Evolutionary conservation across 2,888 invertebrate species (phyloP), one percentile per base, ranked within the genome.

Genomic region (Xylota sylvarum): DNA sequence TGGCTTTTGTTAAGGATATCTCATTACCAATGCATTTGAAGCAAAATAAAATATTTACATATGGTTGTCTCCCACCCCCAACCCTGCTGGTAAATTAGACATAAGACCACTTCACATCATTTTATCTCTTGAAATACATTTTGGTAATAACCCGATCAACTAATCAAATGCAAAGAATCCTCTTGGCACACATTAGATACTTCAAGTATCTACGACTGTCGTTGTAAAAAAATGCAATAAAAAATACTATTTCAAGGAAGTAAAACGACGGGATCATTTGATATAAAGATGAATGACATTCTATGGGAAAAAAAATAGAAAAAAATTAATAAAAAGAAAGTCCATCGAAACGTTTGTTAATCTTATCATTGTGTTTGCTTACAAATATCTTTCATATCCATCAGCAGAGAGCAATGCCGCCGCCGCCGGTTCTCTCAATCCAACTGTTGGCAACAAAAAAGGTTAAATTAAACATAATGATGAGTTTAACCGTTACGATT

Each of bases 401-500:
- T 43, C 64, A 17, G 40, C 40, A 30, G 10, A 17, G 27, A 14
- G 60, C 17, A 65, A 35, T 56, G 43, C 46, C 7, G 19, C 3
- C 65, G 43, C 46, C 7, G 19, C 3, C 65, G 43, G n/a, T 56
- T 67, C 52, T 64, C 64, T 43, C 46, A 17, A 77, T 67, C 37
- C 10, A 46, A 35, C 19, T 10, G 46, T 7, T 14, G 50, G 30
- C 10, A 52, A 77, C 5, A 58, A 12, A 46, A 62, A 50, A 78
- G 52, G n/a, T 50, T 69, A 86, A 86, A 86, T 82, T 78, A 65
- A 74, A 74, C 84, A 84, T 70, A 84, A 84, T 84, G 80, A 84
- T 80, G 80, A 84, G 67, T 70, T 64, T 58, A 76, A 85, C 85
- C 85, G 85, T 81, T 85, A 81, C 85, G 81, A 85, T 87, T 83